Evolutionary conservation across 2,797 vertebrate genomes (phyloP), one percentile per base, ranked within the genome.

Genomic region (Enteromius radiatus): DNA sequence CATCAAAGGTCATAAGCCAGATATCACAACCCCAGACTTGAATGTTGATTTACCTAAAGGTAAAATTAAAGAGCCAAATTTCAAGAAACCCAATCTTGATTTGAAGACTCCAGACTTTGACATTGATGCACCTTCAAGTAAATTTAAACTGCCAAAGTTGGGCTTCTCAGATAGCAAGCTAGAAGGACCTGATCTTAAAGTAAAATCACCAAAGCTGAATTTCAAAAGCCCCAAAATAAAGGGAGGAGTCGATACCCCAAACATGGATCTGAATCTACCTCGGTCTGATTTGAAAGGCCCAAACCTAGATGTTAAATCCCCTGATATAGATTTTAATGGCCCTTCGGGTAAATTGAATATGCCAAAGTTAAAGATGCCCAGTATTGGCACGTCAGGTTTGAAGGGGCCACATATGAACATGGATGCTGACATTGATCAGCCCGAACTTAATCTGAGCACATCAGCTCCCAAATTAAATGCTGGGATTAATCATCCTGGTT

Each of bases 141-240:
- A 89, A 45, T 0, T 90, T 0, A 90, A 90, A 71, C 41, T 82
- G 45, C 71, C 86, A 9, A 71, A 63, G 4, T 14, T 87, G 41
- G 82, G 63, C 4, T 2, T 84, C 5, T 79, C 74, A 7, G 15
- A 49, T 17, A 19, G 28, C 28, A 64, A 74, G 26, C 47, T 64
- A n/a, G 75, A 86, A 75, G 36, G 28, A 21, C 33, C 86, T 41
- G 31, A 73, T 70, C 0, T 89, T 54, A 52, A 76, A 5, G 19
- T 78, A 8, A 75, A 85, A 75, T 68, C 86, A 73, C 87, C 90
- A 10, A 79, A 89, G 1, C 23, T 88, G 36, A 82, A 63, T 59
- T 15, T 90, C 12, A 87, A 89, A 89, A 70, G 85, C 0, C 89
- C 88, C 17, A 88, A 90, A 19, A 26, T 90, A 11, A 87, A 85